Evolutionary conservation across 2,797 vertebrate species (phyloP).

Genomic region (Lepus oiostolus): DNA sequence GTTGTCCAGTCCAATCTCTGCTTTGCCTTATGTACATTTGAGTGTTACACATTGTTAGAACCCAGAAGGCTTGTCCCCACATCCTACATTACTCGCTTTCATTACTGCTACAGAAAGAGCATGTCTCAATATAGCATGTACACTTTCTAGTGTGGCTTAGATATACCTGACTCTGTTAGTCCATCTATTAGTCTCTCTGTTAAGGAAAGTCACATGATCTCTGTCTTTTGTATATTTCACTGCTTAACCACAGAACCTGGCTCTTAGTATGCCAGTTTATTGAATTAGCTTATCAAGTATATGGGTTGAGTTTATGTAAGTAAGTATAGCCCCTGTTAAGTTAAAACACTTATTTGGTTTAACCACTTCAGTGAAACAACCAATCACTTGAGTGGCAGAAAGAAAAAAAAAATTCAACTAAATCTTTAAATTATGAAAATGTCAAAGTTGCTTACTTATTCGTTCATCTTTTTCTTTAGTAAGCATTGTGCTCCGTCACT

Average conservation of each 20-base stretch:
- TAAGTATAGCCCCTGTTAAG: background rate
- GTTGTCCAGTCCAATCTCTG: background rate
- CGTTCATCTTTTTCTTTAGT: constrained; percentile 46
- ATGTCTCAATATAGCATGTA: accelerated
- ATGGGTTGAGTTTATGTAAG: background rate
- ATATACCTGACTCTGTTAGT: too few relatives aligned
- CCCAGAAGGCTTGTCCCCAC: background rate
- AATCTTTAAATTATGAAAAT: constrained; percentile 46
- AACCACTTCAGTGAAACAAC: background rate
- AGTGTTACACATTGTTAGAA: background rate
- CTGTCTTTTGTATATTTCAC: background rate
- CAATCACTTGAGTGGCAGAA: constrained; percentile 4
- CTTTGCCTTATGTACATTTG: constrained; percentile 2
- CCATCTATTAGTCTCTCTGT: background rate
- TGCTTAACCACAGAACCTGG: constrained; percentile 5
- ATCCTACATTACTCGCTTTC: accelerated
- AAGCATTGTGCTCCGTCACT: background rate
- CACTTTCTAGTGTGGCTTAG: accelerated
- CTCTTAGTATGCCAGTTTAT: background rate
- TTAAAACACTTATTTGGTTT: constrained; percentile 14
- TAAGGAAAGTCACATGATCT: background rate
- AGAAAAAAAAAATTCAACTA: background rate
- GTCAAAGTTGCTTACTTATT: background rate
- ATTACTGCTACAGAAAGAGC: background rate
- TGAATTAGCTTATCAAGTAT: constrained; percentile 28